Evolutionary conservation across 2,797 vertebrate genomes (phyloP).

Genomic region (Phalanger gymnotis): DNA sequence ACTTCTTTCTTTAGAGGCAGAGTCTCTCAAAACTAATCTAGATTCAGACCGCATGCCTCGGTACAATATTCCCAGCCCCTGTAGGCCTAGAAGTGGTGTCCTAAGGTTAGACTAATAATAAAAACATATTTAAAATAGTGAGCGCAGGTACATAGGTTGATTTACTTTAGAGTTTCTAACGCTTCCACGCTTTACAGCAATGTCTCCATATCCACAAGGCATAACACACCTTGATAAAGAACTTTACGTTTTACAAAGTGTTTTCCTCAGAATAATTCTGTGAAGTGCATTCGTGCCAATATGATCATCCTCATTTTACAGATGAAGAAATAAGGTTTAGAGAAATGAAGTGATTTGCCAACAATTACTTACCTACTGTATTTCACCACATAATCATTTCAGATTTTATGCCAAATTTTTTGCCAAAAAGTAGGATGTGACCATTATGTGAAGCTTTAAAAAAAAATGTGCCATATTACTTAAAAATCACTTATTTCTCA

Average conservation of each 20-base stretch:
- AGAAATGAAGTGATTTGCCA: background rate
- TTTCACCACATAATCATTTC: no score
- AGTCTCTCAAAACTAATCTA: background rate
- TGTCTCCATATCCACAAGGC: background rate
- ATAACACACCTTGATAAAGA: background rate
- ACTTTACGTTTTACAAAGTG: background rate
- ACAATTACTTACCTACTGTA: background rate
- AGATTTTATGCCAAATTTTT: no score
- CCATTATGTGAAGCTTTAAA: no score
- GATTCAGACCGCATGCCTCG: background rate
- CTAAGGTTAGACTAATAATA: background rate
- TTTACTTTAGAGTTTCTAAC: background rate
- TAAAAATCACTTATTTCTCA: no score
- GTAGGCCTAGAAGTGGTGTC: background rate
- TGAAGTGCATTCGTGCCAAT: background rate
- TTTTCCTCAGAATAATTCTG: background rate
- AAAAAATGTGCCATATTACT: no score
- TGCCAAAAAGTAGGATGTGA: no score
- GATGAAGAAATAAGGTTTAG: background rate
- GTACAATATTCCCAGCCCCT: background rate
- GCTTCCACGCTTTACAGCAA: background rate
- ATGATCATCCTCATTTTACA: background rate
- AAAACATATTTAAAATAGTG: background rate
- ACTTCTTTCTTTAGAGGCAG: background rate
- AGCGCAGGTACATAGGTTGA: background rate